Base-by-base conservation (phyloP, 2,797 vertebrate species). In the Coendou prehensilis region DNA sequence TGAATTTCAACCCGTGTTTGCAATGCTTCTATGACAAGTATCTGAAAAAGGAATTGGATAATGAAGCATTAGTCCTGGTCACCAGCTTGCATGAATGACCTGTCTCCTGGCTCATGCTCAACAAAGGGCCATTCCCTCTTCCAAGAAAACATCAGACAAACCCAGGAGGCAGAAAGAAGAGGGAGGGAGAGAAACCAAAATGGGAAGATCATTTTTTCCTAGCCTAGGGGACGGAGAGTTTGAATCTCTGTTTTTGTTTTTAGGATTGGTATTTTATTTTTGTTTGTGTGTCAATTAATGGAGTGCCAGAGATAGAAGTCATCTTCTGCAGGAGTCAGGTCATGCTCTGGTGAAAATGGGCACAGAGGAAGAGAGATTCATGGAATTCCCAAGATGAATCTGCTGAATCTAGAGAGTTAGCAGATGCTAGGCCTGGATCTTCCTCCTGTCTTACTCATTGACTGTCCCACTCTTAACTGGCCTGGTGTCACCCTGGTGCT, bases 161-260 rank as follows among this genome's bases (percentile, higher is more conserved):
- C 37, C 37, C 85, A 93, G 59, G 1, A 10, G 76, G 52, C 47
- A 67, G 33, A 9, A 18, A 78, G 75, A 56, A 64, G 71, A 52
- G 4, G 8, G n/a, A n/a, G n/a, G 4, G 1, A 61, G 37, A 57
- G 45, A 94, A 93, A 11, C 45, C 80, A 92, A 91, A 89, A n/a
- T 3, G 0, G 33, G 11, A 80, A 26, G 37, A 57, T 73, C 75
- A 56, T 28, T 73, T 75, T 91, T 95, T 94, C 57, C 89, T 78
- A 96, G 78, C 71, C 87, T 0, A 0, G 33, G 61, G 94, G 67
- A 50, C 63, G 9, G n/a, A 64, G n/a, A 80, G 93, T 84, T 91
- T 91, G 37, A 97, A 82, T 90, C 95, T 93, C 75, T 59, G 90
- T 57, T 86, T 87, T 89, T 91, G 91, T 93, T 96, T 95, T 91